Evolutionary conservation across 1,140 invertebrate species (phyloP).

Genomic region (Maconellicoccus hirsutus): DNA sequence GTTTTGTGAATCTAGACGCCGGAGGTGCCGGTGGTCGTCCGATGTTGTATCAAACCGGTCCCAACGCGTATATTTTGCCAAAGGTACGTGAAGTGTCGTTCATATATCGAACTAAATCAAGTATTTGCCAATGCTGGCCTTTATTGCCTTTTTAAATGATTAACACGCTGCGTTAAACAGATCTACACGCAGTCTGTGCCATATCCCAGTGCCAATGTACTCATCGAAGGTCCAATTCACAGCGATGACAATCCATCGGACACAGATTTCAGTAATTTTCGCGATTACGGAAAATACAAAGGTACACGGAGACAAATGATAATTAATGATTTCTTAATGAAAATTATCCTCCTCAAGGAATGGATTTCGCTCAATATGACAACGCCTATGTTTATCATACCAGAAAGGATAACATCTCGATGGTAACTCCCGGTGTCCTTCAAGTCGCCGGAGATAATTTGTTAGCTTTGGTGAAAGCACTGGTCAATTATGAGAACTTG

Average conservation of each 20-base stretch:
- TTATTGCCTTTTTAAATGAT: conserved; percentile 42
- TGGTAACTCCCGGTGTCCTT: no score
- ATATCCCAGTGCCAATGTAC: conserved; percentile 49
- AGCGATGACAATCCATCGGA: conserved; percentile 60
- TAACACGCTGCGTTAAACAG: conserved; percentile 44
- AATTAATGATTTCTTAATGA: no score
- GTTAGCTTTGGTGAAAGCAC: no score
- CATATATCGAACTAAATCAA: no score
- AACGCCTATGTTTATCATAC: conserved; percentile 72
- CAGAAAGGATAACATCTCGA: conserved; percentile 43
- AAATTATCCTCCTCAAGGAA: neutral
- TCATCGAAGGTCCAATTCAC: conserved; percentile 67
- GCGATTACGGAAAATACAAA: conserved; percentile 46
- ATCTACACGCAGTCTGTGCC: conserved; percentile 46
- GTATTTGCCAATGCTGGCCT: no score
- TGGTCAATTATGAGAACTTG: no score
- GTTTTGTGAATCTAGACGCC: conserved; percentile 64
- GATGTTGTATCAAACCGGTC: conserved; percentile 51
- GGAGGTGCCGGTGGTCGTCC: conserved; percentile 63
- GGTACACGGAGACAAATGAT: conserved; percentile 34
- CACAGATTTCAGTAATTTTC: conserved; percentile 67
- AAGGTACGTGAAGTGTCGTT: no score
- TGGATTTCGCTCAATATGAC: conserved; percentile 62
- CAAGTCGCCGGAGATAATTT: no score
- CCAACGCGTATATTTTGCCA: no score